A percentile compares a stretch with the other conserved stretches of the same genome.
These are phyloP conservation scores for Drepanosiphum platanoidis DNA, from an alignment of 2,888 invertebrate species.

Conservation along the genomic window DNA sequence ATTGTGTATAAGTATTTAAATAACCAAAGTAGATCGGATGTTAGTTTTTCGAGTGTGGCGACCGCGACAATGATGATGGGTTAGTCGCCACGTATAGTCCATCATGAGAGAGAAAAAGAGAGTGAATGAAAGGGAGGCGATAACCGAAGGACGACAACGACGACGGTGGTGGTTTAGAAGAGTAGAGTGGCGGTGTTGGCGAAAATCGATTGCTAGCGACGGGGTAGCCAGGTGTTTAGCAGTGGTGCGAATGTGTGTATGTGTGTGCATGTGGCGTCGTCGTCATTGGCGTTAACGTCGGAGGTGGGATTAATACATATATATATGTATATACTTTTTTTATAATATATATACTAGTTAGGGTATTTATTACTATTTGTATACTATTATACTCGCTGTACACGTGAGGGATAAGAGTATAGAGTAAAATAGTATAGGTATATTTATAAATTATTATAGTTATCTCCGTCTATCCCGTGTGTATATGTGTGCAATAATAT, in stretches of 20 bases:
- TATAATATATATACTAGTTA: neutral
- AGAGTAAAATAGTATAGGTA: neutral
- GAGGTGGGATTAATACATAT: constrained; percentile 30
- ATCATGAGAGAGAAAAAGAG: neutral
- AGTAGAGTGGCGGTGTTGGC: constrained; percentile 37
- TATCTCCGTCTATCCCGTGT: neutral
- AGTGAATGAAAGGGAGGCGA: constrained; percentile 27
- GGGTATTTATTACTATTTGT: constrained; percentile 4
- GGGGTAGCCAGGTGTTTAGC: constrained; percentile 55
- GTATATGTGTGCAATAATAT: neutral
- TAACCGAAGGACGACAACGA: constrained; percentile 4
- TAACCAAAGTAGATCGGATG: neutral
- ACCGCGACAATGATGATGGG: neutral
- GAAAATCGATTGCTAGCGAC: constrained; percentile 51
- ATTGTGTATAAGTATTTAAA: neutral
- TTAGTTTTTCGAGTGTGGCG: neutral
- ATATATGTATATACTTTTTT: neutral
- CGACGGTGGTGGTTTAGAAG: constrained; percentile 28
- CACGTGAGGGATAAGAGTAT: neutral
- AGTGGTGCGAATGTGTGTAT: constrained; percentile 31
- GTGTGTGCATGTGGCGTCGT: constrained; percentile 18
- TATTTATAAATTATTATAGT: neutral
- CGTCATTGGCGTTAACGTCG: constrained; percentile 55
- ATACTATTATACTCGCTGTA: neutral
- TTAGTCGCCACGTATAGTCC: neutral